Conservation (phyloP, 30 jellyfish, hydroid and myxozoan genomes). For the Mastigias papua region DNA sequence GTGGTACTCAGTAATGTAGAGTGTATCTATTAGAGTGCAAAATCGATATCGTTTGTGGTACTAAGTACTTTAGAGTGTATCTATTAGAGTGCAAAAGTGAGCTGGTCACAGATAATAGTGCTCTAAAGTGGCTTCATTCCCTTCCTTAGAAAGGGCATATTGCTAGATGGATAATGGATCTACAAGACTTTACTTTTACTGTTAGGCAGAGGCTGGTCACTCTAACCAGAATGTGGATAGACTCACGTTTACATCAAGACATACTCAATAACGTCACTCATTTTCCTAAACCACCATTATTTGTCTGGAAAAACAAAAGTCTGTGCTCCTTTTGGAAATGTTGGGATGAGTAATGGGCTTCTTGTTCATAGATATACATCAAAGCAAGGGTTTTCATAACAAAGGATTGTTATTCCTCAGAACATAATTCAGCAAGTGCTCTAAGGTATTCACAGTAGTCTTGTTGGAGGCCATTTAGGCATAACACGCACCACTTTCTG, state of each 20-base stretch:
- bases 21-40: no score
- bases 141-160: no score
- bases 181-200: neutral
- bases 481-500: neutral
- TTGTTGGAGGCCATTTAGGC: constrained; percentile 9
- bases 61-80: no score
- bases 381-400: neutral
- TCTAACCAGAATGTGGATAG: neutral
- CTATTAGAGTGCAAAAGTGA: no score
- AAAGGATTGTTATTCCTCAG: neutral
- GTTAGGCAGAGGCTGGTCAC: neutral
- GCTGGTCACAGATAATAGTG: no score
- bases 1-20: no score
- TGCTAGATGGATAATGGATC: no score
- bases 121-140: no score
- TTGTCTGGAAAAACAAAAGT: neutral
- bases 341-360: neutral
- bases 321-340: neutral
- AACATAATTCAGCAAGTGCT: neutral
- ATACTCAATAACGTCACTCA: neutral
- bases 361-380: neutral
- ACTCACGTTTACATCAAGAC: neutral
- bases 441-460: constrained; percentile 47
- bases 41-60: no score
- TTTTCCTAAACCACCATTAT: neutral